Evolutionary conservation across 2,888 invertebrate genomes (phyloP), one percentile per base, ranked within the genome.

Genomic region (Sinhomidia bicolor): DNA sequence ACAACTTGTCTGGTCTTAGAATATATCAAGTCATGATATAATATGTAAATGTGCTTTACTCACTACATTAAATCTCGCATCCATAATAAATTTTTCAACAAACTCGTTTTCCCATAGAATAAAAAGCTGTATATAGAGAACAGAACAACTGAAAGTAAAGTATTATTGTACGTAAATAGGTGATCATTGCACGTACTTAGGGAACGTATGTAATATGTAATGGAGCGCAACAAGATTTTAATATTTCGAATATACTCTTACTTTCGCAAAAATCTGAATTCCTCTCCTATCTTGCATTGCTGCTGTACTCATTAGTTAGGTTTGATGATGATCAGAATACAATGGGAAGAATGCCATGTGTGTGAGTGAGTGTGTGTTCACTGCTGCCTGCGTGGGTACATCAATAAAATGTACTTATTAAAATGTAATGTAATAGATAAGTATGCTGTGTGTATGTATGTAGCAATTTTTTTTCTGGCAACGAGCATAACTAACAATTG

Each of bases 241-340:
- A 20, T 51, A 54, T 68, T 47, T 47, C 44, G 62, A 44, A 65
- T 82, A 68, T 78, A 85, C 85, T 85, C 85, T 85, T 85, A 85
- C 85, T 85, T 85, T 85, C 85, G 85, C 85, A 78, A 85, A 85
- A 85, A 85, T 85, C 78, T 47, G 44, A 57, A 78, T 74, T 83
- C 71, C 20, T 47, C n/a, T 20, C 51, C 17, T 23, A 41, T 41
- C 65, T 10, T 78, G 71, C 47, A 47, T 10, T 60, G 20, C 23
- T 14, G 65, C 41, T 71, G 71, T 71, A 65, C 36, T 65, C 65
- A 65, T 65, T 29, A 60, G 23, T 29, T 65, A 10, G 41, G 10
- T 12, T 12, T 17, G 51, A 32, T 36, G 60, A 51, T 44, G 80
- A 80, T 80, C 17, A 29, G 23, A 9, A 20, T 71, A 71, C 44